These are phyloP conservation scores for Lordiphosa mommai DNA, from an alignment of 1,140 invertebrate genomes.

Conservation along the genomic window DNA sequence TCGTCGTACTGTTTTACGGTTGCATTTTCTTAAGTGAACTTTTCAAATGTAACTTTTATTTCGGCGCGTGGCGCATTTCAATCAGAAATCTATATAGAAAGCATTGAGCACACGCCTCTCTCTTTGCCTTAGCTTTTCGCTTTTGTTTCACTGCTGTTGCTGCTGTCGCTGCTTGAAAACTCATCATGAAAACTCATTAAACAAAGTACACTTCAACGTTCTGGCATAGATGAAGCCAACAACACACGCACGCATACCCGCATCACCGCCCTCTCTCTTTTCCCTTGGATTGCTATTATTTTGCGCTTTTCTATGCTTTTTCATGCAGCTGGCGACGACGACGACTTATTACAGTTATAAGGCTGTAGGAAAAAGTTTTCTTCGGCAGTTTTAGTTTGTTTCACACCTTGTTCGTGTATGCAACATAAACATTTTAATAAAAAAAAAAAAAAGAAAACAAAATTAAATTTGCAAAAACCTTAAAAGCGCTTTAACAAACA, in stretches of 20 bases:
- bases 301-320: slow-evolving; percentile 19
- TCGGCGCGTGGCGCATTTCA: too few species aligned
- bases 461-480: slow-evolving; percentile 61
- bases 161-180: slow-evolving; percentile 30
- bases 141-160: too few species aligned
- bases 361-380: slow-evolving; percentile 5
- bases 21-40: too few species aligned
- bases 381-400: slow-evolving; percentile 5
- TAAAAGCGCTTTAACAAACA: slow-evolving; percentile 61
- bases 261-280: background rate
- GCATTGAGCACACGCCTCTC: too few species aligned
- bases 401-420: slow-evolving; percentile 15
- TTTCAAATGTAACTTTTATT: too few species aligned
- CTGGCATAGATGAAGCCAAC: slow-evolving; percentile 20
- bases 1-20: too few species aligned
- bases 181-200: slow-evolving; percentile 67
- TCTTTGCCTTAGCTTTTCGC: too few species aligned
- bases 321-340: background rate
- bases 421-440: slow-evolving; percentile 55
- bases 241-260: slow-evolving; percentile 24
- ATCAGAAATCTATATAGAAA: too few species aligned
- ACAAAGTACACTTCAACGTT: slow-evolving; percentile 67
- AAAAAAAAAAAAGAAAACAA: background rate
- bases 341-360: slow-evolving; percentile 8
- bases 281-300: slow-evolving; percentile 1